Percentiles rank a stretch among this genome's conserved stretches.
These are phyloP conservation scores for Centrocercus urophasianus DNA, from an alignment of 2,113 vertebrate genomes.

Conservation along the genomic window DNA sequence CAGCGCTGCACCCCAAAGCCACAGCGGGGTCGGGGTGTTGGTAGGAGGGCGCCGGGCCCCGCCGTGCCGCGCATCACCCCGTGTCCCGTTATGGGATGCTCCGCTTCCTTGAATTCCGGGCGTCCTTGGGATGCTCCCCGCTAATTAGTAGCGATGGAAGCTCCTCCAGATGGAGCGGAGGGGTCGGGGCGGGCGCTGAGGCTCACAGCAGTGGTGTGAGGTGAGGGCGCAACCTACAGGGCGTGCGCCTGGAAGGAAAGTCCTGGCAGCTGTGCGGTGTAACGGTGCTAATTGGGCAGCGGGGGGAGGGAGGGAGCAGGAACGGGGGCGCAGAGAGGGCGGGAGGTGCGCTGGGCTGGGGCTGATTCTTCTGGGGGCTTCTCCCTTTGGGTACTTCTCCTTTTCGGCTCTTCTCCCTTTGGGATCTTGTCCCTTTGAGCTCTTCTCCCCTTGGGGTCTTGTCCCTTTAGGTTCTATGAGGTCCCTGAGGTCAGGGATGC, in stretches of 20 bases:
- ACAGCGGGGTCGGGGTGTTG: too few species aligned
- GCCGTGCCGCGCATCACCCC: too few species aligned
- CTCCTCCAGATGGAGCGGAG: background rate
- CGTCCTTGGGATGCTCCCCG: background rate
- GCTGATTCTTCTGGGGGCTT: background rate
- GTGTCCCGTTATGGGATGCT: too few species aligned
- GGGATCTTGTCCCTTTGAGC: too few species aligned
- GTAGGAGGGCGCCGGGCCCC: too few species aligned
- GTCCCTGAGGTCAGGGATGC: background rate
- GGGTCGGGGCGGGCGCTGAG: background rate
- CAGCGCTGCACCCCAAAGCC: too few species aligned
- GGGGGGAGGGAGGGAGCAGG: background rate
- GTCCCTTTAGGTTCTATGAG: too few species aligned
- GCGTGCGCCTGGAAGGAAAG: background rate
- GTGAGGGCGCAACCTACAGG: background rate
- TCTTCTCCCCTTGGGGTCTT: too few species aligned
- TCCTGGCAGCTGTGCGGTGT: background rate
- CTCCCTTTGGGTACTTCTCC: too few species aligned
- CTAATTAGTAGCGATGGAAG: background rate
- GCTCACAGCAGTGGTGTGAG: background rate
- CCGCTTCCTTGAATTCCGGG: background rate
- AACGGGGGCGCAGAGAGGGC: background rate
- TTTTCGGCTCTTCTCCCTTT: too few species aligned
- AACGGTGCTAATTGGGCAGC: slow-evolving; percentile 13
- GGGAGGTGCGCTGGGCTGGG: background rate